Conservation (phyloP, 2,113 vertebrate genomes). For the Pygoscelis adeliae region DNA sequence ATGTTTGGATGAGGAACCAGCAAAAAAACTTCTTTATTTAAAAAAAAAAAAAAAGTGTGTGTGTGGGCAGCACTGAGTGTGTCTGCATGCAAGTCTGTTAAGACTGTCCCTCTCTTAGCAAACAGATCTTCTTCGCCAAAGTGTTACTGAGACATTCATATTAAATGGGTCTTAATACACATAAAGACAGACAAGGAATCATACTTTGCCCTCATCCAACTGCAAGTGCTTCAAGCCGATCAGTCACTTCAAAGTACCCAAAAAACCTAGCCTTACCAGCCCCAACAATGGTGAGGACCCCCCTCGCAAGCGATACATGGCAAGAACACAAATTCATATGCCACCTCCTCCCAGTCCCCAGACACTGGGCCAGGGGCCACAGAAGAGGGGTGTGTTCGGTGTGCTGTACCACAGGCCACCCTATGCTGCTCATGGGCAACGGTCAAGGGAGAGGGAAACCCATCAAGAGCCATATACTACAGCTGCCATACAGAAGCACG, state of each 20-base stretch:
- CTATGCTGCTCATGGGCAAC: background rate
- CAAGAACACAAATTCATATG: background rate
- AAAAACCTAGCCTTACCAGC: background rate
- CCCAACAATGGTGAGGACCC: accelerated
- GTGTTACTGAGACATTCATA: background rate
- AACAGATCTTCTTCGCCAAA: background rate
- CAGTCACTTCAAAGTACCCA: background rate
- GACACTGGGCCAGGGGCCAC: background rate
- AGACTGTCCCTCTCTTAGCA: background rate
- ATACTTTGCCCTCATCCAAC: background rate
- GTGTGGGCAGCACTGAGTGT: background rate
- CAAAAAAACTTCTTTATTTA: background rate
- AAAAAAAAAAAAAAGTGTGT: background rate
- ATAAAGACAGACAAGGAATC: background rate
- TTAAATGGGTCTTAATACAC: background rate
- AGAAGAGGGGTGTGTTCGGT: background rate
- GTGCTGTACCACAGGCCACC: too few species aligned
- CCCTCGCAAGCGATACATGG: accelerated
- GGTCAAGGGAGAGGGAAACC: background rate
- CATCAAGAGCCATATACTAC: background rate
- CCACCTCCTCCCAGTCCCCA: background rate
- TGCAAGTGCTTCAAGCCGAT: accelerated
- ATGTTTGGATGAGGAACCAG: background rate
- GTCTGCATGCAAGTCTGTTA: background rate
- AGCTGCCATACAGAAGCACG: background rate